Evolutionary conservation across 2,888 invertebrate species (phyloP).

Genomic region (Zygothrica quintamaculata): DNA sequence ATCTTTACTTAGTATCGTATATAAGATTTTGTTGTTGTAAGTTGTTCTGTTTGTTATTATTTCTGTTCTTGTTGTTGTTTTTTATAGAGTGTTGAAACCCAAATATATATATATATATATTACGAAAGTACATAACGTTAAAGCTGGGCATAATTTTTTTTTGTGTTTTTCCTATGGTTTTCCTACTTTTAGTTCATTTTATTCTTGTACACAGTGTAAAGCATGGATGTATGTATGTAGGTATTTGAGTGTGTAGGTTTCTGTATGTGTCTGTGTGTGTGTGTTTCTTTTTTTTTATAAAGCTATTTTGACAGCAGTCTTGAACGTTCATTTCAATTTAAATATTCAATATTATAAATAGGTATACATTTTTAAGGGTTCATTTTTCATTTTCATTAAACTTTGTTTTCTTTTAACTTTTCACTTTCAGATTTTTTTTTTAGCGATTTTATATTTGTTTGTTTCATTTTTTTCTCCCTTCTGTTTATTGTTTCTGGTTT

Average conservation of each 20-base stretch:
- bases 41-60: conserved; percentile 15
- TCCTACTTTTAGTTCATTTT: conserved; percentile 17
- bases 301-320: conserved; percentile 82
- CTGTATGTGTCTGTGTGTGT: too few relatives aligned
- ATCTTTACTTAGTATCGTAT: conserved; percentile 28
- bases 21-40: conserved; percentile 23
- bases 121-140: conserved; percentile 59
- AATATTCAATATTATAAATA: conserved; percentile 79
- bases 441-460: conserved; percentile 6
- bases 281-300: conserved; percentile 53
- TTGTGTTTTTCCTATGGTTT: too few relatives aligned
- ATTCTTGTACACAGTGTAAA: conserved; percentile 27
- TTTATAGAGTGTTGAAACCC: conserved; percentile 74
- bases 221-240: conserved; percentile 20
- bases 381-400: conserved; percentile 21
- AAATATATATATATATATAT: conserved; percentile 67
- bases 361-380: conserved; percentile 66
- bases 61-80: conserved; percentile 8
- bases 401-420: conserved; percentile 9
- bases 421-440: background rate
- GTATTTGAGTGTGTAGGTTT: conserved; percentile 16
- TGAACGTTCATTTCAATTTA: conserved; percentile 79
- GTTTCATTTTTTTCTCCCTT: too few relatives aligned
- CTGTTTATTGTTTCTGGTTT: conserved; percentile 3
- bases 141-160: conserved; percentile 70